phyloP scores from a whole-genome alignment of 2,797 vertebrate genomes.

The Limosa lapponica region DNA sequence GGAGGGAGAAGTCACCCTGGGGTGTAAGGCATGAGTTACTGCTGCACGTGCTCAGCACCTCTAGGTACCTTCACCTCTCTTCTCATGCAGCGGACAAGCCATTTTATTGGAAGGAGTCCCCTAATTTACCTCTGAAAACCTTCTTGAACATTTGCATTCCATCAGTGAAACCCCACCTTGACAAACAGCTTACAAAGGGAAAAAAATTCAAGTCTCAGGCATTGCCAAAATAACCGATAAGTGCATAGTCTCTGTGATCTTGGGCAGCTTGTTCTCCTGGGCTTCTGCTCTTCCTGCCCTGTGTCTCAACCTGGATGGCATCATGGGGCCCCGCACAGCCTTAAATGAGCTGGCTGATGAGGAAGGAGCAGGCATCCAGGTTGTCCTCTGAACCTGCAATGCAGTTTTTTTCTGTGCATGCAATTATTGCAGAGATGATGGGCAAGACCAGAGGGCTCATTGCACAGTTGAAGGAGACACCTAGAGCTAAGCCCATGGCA shows the following conservation, averaged over 20 bases:
- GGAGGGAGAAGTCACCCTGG: neutral
- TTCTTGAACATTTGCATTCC: neutral
- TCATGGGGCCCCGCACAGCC: rapidly evolving
- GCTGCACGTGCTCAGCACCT: rapidly evolving
- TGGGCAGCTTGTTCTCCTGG: neutral
- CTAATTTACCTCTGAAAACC: neutral
- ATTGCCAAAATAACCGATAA: neutral
- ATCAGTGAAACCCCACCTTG: neutral
- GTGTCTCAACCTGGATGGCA: neutral
- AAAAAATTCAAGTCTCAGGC: rapidly evolving
- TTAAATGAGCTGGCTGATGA: neutral
- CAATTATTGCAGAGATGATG: neutral
- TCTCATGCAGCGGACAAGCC: neutral
- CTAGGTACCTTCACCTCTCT: neutral
- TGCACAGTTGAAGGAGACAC: neutral
- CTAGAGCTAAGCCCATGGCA: rapidly evolving
- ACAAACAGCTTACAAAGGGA: neutral
- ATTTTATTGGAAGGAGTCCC: neutral
- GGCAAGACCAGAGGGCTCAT: neutral
- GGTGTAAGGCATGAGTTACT: neutral
- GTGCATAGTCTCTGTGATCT: neutral
- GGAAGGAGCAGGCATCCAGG: neutral
- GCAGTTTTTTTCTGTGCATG: rapidly evolving
- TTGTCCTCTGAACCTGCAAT: neutral
- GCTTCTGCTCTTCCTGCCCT: neutral